These are phyloP conservation scores for Tyto alba DNA, from an alignment of 2,113 vertebrate genomes.

Conservation along the genomic window DNA sequence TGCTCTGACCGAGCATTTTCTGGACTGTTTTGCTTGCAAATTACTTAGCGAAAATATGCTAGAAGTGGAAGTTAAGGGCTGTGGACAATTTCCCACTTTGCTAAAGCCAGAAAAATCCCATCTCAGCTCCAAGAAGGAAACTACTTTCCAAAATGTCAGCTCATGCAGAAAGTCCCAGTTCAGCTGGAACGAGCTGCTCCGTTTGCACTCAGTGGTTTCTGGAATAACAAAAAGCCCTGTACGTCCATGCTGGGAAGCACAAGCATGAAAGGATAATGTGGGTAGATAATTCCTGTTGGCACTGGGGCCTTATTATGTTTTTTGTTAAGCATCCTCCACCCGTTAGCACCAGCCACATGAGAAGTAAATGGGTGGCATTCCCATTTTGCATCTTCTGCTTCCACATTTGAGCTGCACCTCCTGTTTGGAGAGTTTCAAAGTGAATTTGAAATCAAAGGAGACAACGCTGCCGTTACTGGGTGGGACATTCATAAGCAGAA, in stretches of 20 bases:
- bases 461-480: not conserved
- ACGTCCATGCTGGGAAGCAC: not conserved
- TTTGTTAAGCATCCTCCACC: not conserved
- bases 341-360: not conserved
- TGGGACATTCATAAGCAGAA: not conserved
- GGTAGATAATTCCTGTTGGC: not conserved
- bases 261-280: not conserved
- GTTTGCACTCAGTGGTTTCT: not conserved
- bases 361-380: not conserved
- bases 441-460: slow-evolving; percentile 52
- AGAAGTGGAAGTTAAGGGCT: slow-evolving; percentile 20
- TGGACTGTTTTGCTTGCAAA: slow-evolving; percentile 25
- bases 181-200: not conserved
- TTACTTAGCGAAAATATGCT: slow-evolving; percentile 33
- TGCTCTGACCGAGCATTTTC: not conserved
- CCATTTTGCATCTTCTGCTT: not conserved
- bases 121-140: slow-evolving; percentile 43
- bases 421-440: slow-evolving; percentile 36
- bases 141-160: slow-evolving; percentile 35
- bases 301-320: not conserved
- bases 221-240: not conserved
- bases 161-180: slow-evolving; percentile 27
- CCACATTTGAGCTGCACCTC: not conserved
- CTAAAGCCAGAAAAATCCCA: slow-evolving; percentile 36
- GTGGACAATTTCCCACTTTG: slow-evolving; percentile 17